Evolutionary conservation across 2,113 vertebrate genomes (phyloP).

Genomic region (Synchiropus splendidus): DNA sequence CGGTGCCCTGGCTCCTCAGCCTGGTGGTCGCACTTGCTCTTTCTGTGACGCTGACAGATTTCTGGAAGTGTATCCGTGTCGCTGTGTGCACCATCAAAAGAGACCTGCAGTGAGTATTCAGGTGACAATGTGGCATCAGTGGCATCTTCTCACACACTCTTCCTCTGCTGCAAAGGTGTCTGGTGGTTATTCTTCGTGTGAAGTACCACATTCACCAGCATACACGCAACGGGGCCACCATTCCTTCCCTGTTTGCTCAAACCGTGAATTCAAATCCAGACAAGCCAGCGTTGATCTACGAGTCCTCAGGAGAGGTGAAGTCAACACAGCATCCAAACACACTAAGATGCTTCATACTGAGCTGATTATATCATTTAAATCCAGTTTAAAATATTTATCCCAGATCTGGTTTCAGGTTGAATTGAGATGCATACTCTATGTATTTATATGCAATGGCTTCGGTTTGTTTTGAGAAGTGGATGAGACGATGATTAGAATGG

Average conservation of each 20-base stretch:
- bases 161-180: constrained; percentile 51
- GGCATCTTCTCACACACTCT: not conserved
- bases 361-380: too few species aligned
- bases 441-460: too few species aligned
- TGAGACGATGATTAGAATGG: not conserved
- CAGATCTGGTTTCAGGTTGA: too few species aligned
- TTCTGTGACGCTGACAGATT: constrained; percentile 55
- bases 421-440: too few species aligned
- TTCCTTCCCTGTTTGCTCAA: constrained; percentile 71
- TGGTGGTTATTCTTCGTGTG: constrained; percentile 68
- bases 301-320: constrained; percentile 62
- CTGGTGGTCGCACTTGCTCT: constrained; percentile 61
- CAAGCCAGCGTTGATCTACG: constrained; percentile 73
- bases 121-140: not conserved
- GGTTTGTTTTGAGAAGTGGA: too few species aligned
- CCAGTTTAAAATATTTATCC: too few species aligned
- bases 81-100: constrained; percentile 65
- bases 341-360: too few species aligned
- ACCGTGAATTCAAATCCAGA: constrained; percentile 61
- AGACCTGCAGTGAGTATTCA: constrained; percentile 70
- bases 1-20: constrained; percentile 22
- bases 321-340: not conserved
- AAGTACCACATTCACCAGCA: constrained; percentile 59
- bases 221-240: constrained; percentile 49
- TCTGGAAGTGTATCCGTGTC: constrained; percentile 70